These are phyloP conservation scores for Ictidomys tridecemlineatus DNA, from an alignment of 2,113 vertebrate genomes.

Conservation along the genomic window DNA sequence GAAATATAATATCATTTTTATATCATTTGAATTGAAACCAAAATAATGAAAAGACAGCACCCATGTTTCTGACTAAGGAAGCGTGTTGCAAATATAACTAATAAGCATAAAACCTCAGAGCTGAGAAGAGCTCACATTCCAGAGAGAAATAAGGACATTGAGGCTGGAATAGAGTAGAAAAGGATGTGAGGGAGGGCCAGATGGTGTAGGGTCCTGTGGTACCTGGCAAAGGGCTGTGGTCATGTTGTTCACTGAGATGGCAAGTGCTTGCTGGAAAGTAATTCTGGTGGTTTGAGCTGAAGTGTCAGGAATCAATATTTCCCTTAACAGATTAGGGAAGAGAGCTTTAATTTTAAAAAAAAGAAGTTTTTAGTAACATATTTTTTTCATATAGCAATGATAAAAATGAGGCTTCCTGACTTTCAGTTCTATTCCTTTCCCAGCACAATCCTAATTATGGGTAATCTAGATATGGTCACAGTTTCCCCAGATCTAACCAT, in stretches of 20 bases:
- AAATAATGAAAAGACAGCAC: neutral
- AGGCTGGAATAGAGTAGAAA: neutral
- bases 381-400: neutral
- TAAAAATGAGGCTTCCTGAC: neutral
- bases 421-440: neutral
- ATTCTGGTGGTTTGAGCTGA: neutral
- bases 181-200: neutral
- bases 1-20: neutral
- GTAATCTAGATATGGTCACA: neutral
- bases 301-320: neutral
- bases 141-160: neutral
- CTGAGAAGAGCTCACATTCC: neutral
- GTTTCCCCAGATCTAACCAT: neutral
- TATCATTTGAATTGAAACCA: neutral
- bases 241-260: neutral
- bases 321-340: neutral
- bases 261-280: neutral
- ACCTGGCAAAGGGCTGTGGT: neutral
- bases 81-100: neutral
- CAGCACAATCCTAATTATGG: neutral
- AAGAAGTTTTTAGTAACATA: neutral
- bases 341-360: neutral
- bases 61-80: neutral
- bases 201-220: rapidly evolving
- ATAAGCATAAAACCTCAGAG: neutral